These are phyloP conservation scores for Pectinophora gossypiella DNA, from an alignment of 1,140 invertebrate genomes.

Conservation along the genomic window DNA sequence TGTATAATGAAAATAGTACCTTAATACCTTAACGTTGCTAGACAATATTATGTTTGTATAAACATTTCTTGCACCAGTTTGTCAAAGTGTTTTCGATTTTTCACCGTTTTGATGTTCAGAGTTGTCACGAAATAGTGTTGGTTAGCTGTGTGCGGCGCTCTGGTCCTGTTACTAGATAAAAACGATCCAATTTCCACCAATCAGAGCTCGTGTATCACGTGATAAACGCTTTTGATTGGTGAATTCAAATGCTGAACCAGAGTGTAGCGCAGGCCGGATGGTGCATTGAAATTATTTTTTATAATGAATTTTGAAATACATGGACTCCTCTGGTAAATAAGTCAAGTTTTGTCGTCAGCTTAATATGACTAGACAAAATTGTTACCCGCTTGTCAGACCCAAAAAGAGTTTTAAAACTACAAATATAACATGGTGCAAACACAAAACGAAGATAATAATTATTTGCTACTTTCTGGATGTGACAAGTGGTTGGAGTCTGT, in stretches of 20 bases:
- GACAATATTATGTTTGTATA: conserved; percentile 60
- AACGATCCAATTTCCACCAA: too few relatives aligned
- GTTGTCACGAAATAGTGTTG: not conserved
- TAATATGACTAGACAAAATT: too few relatives aligned
- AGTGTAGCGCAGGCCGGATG: conserved; percentile 30
- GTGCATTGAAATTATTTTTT: conserved; percentile 63
- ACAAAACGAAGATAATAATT: not conserved
- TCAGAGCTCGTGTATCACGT: not conserved
- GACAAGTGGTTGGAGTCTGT: conserved; percentile 23
- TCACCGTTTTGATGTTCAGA: conserved; percentile 1
- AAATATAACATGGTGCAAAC: not conserved
- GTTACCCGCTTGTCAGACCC: too few relatives aligned
- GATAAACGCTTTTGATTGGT: not conserved
- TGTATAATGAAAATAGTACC: conserved; percentile 53
- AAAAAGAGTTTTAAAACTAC: too few relatives aligned
- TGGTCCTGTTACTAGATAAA: too few relatives aligned
- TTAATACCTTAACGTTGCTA: conserved; percentile 50
- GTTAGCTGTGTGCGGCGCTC: not conserved
- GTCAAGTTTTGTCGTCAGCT: not conserved
- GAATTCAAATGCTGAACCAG: not conserved
- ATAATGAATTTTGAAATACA: conserved; percentile 44
- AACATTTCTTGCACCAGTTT: conserved; percentile 44
- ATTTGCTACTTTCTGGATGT: too few relatives aligned
- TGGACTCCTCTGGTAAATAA: not conserved
- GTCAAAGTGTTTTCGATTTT: conserved; percentile 10